Base-by-base conservation (phyloP, 2,888 invertebrate species). In the Rutpela maculata region DNA sequence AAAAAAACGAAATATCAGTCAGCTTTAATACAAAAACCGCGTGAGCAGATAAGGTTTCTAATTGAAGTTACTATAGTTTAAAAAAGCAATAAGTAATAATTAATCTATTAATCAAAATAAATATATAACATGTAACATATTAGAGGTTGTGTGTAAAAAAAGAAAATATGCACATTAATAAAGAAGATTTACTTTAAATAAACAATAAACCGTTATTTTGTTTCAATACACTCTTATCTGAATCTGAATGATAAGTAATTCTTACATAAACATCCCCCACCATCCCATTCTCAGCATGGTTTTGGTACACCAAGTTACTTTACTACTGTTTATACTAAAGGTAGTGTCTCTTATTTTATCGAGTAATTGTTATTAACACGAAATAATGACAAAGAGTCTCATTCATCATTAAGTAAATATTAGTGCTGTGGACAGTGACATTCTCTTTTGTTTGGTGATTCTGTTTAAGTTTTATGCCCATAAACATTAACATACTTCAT, bases 181-280 rank as follows among this genome's bases (percentile, higher is more conserved):
- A 59, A 71, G 65, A 66, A 65, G 18, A 5, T 43, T 10, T 31
- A 18, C 18, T 55, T 62, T 50, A 19, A 68, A 57, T 76, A 35
- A 68, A 63, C 55, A 75, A 38, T 68, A 67, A 38, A 69, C 56
- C 55, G 18, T 62, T 55, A 50, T n/a, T 35, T 63, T n/a, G 56
- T 63, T 67, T 76, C 66, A 68, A 76, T 68, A 72, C 35, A 74
- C 17, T 50, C 67, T 77, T 79, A 77, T 77, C 77, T 43, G 7
- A 6, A 77, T 77, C 77, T 43, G 2, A 6, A 15, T 62, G 79
- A 79, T 79, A 79, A 79, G 67, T 69, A 60, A 70, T 69, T 77
- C 77, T 77, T 77, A 79, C 67, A 77, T 74, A 75, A 77, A 79
- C 69, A 75, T 35, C 55, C 78, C 74, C 66, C 59, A 56, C 69